Evolutionary conservation across 1,140 invertebrate species (phyloP), one percentile per base, ranked within the genome.

Genomic region (Mamestra configurata): DNA sequence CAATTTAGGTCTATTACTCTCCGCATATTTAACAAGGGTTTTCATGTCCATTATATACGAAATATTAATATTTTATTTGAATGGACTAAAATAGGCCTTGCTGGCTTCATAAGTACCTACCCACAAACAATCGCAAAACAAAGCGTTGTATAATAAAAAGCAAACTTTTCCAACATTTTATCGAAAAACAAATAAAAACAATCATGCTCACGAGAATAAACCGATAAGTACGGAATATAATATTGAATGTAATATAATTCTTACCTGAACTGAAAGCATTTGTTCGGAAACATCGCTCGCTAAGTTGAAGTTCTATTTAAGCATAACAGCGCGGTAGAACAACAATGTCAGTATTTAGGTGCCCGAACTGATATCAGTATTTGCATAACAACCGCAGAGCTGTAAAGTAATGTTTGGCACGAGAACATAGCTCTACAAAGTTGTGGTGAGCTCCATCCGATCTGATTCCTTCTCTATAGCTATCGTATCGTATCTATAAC

Each of bases 401-500:
- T 78, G 64, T 51, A 68, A 81, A 81, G 75, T 79, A 81, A 78
- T 81, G 79, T 76, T 81, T 79, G 57, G 76, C 76, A 79, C 70
- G 57, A 75, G 55, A 68, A 57, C 76, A 75, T n/a, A 78, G 40
- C 59, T 79, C 27, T 49, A 43, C 80, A 46, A 73, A 81, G 77
- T 78, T 75, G 68, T 79, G 49, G 57, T 59, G 37, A 79, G 18
- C 40, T 70, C 35, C 18, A 61, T 46, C 49, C 24, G 55, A 49
- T 61, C 22, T 24, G 22, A 31, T 46, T 31, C 57, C 73, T 20
- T 31, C 43, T 18, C n/a, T 27, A n/a, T 15, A n/a, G 13, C 18
- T 24, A 70, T 6, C 11, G 43, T 46, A 70, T 46, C 22, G 20
- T 27, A 43, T 18, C n/a, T 20, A 64, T 18, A 27, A 70, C 40